Base-by-base conservation (phyloP, 2,797 vertebrate species). In the Darevskia mixta region DNA sequence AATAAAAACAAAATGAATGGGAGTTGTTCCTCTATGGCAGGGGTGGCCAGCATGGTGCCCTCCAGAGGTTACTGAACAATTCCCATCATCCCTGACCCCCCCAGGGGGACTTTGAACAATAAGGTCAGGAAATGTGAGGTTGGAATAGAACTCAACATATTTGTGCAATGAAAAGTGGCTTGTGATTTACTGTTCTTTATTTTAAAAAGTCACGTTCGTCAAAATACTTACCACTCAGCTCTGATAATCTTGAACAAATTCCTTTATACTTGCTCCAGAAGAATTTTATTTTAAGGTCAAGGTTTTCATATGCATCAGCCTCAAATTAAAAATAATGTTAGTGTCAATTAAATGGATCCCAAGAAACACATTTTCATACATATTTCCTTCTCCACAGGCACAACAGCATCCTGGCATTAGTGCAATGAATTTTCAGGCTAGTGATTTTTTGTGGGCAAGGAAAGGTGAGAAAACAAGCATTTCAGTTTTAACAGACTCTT, bases 1-100 rank as follows among this genome's bases (percentile, higher is more conserved):
- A 93, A 82, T 90, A 94, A 87, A 66, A 87, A 93, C 69, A 82
- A 93, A 92, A 92, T 87, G 32, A 73, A 73, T 73, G 72, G n/a
- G 32, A 15, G 5, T 64, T 64, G 61, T 64, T 64, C 61, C 61
- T 18, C 20, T 64, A 64, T 23, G 61, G 61, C 61, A 64, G 20
- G 61, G 61, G 17, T 23, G 20, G 61, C 61, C 20, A 64, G 10
- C 61, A 2, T 64, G 61, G 61, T 23, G 61, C 61, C 61, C 61
- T 2, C 18, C 5, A 64, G 20, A 64, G 17, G 2, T 64, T 64
- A 7, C 6, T 61, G 18, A 61, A 61, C 61, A 64, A 64, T 23
- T 64, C 6, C 20, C 1, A 7, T 64, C 18, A 64, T 64, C 20
- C 61, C 20, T 64, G 61, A 64, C 61, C 61, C 61, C 61, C 71